Evolutionary conservation across 2,113 vertebrate genomes (phyloP), one percentile per base, ranked within the genome.

Genomic region (Eurystomus gularis): DNA sequence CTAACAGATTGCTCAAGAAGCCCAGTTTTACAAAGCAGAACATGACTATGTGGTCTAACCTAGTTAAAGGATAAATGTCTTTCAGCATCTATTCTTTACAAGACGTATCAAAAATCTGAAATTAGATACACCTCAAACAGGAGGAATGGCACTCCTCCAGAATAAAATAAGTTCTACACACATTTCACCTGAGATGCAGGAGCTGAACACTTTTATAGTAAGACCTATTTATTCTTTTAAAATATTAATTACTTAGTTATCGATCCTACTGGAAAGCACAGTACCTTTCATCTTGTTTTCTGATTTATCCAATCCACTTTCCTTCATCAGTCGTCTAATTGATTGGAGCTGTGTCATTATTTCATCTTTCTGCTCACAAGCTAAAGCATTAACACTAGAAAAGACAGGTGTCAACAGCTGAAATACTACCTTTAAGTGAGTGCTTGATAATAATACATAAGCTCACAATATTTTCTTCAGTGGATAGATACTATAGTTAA

Each of bases 261-360:
- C 31, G 29, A 69, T 57, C 39, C 35, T n/a, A 31, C 57, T 40
- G 16, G 42, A 90, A 94, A 92, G 25, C 20, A 16, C 65, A 72
- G 31, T 97, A 99, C 99, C 98, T 95, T 97, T 97, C 71, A 94
- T 79, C 52, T 96, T 98, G 33, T 98, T 86, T 19, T 98, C 97
- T 3, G 98, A 98, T 75, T 98, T 99, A 94, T 99, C 98, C 98
- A 99, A 98, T 75, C 99, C 98, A 95, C 98, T 98, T 97, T 99
- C 99, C 97, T 99, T 99, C 99, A 99, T 99, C 96, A 99, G 95
- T 78, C 97, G 97, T 26, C 98, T 98, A 92, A 99, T 99, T 80
- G 98, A 98, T 55, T 99, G 98, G 31, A 99, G 98, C 55, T 99
- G 99, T 55, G 97, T 98, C 99, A 99, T 99, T 95, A 99, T 99